Evolutionary conservation across 1,140 invertebrate species (phyloP).

Genomic region (Papilio glaucus): DNA sequence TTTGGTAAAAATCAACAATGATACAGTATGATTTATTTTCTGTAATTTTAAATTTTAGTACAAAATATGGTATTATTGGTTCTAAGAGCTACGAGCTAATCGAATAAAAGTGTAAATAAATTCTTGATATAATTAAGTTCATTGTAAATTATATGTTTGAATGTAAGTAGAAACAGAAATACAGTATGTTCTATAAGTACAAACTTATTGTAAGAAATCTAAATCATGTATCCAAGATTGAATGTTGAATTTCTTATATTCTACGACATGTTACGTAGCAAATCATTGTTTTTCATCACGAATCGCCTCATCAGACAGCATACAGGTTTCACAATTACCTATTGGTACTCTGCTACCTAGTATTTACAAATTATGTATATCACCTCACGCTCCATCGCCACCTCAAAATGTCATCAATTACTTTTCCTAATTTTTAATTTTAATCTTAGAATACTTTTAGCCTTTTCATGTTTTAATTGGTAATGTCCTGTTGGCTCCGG

Average conservation of each 20-base stretch:
- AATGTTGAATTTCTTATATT: no score
- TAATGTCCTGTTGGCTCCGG: neutral
- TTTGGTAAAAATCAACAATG: constrained; percentile 56
- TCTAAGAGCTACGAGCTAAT: constrained; percentile 2
- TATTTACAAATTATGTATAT: no score
- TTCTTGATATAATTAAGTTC: neutral
- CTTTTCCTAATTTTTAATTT: no score
- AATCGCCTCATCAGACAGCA: no score
- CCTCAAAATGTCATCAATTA: no score
- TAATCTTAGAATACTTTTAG: neutral
- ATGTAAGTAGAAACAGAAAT: neutral
- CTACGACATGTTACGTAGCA: no score
- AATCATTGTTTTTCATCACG: no score
- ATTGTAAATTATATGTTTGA: constrained; percentile 11
- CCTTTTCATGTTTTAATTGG: neutral
- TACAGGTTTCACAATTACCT: no score
- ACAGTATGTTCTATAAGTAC: neutral
- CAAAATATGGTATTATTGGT: constrained; percentile 9
- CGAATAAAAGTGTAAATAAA: neutral
- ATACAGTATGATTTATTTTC: constrained; percentile 9
- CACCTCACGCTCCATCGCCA: no score
- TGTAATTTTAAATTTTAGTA: neutral
- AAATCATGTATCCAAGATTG: no score
- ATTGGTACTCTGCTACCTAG: no score
- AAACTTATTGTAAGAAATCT: neutral